These are phyloP conservation scores for Trichopoda pennipes DNA, from an alignment of 2,888 invertebrate genomes.

Conservation along the genomic window DNA sequence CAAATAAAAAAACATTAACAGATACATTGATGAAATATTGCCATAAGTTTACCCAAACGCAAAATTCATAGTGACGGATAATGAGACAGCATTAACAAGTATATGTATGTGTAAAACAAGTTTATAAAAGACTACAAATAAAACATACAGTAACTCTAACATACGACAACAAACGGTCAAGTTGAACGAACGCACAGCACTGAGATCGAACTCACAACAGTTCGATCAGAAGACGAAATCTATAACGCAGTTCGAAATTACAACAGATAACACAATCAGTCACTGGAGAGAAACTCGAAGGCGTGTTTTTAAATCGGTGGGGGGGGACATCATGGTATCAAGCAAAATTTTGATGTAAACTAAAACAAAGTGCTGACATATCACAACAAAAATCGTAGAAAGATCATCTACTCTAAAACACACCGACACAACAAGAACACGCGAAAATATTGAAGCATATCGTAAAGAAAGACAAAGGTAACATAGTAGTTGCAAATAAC, in stretches of 20 bases:
- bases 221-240: constrained; percentile 17
- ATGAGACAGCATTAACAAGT: constrained; percentile 7
- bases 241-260: constrained; percentile 8
- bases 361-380: not conserved
- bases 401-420: not conserved
- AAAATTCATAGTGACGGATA: constrained; percentile 3
- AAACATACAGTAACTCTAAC: constrained; percentile 10
- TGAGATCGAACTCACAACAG: constrained; percentile 17
- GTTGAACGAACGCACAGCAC: constrained; percentile 3
- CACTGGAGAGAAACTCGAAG: constrained; percentile 4
- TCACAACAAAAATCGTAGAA: constrained; percentile 7
- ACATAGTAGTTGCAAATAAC: not conserved
- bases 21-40: not conserved
- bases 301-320: not conserved
- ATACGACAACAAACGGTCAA: constrained; percentile 11
- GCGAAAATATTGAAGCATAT: constrained; percentile 5
- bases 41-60: not conserved
- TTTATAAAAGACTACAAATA: constrained; percentile 2
- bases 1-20: not conserved
- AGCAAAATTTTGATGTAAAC: constrained; percentile 2
- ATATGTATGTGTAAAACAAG: constrained; percentile 13
- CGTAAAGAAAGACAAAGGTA: constrained; percentile 9
- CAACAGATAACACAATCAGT: constrained; percentile 2
- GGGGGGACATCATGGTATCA: constrained; percentile 5
- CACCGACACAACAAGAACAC: constrained; percentile 4